These are phyloP conservation scores for Eupithecia dodoneata DNA, from an alignment of 2,888 invertebrate species.

Conservation along the genomic window DNA sequence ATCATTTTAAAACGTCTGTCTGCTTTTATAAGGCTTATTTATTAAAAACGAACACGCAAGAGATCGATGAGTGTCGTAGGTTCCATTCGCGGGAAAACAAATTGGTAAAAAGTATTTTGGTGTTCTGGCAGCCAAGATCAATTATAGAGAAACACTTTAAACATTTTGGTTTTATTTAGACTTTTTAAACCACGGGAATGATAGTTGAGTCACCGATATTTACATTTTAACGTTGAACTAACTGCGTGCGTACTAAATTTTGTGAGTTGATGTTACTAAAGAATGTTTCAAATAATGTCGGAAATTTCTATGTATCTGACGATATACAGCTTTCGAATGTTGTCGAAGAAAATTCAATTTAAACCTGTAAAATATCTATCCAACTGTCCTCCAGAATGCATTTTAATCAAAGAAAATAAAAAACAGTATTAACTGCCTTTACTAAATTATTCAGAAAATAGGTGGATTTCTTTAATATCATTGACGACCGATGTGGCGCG, in stretches of 20 bases:
- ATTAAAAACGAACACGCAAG: background rate
- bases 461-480: slow-evolving; percentile 17
- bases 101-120: background rate
- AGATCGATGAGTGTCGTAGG: background rate
- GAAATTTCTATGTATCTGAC: background rate
- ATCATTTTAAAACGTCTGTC: slow-evolving; percentile 4
- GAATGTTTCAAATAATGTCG: background rate
- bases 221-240: no score
- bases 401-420: background rate
- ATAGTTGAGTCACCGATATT: background rate
- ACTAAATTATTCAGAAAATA: background rate
- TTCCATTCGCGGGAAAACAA: background rate
- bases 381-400: background rate
- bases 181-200: background rate
- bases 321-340: background rate
- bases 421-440: no score
- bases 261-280: background rate
- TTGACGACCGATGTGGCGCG: no score
- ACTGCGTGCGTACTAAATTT: background rate
- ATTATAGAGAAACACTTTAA: background rate
- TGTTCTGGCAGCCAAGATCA: background rate
- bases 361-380: background rate
- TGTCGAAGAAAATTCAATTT: background rate
- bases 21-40: background rate
- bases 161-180: background rate